Evolutionary conservation across 2,797 vertebrate species (phyloP), one percentile per base, ranked within the genome.

Genomic region (Fratercula arctica): DNA sequence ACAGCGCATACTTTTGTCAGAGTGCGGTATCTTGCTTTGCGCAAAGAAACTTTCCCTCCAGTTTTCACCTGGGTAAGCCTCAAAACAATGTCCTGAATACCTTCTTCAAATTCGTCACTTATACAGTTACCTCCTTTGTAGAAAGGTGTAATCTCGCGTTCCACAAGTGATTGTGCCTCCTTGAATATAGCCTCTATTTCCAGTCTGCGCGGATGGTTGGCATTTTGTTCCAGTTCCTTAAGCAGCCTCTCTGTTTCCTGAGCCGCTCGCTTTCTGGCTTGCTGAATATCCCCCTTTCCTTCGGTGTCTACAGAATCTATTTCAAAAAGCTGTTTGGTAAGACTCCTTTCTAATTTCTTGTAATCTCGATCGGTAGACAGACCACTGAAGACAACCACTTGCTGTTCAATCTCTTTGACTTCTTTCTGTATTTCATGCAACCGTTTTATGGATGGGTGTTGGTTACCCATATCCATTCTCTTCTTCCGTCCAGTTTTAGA

Each of bases 301-400:
- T 99, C 99, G 0, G 99, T 99, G 95, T 99, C 99, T 25, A 99
- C 99, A 90, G 99, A 98, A 97, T 99, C 99, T 67, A 99, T 99
- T 92, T 99, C 99, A 97, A 99, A 98, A 73, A 99, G 99, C 79
- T 99, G 98, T 41, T 98, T 98, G 0, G 98, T 99, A 56, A 99
- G 98, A 64, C 98, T 98, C 4, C 99, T 98, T 98, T 99, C 99
- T 96, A 99, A 92, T 8, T 98, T 98, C 97, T 98, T 99, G 97
- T 99, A 99, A 57, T 99, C 99, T 45, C 98, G 98, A 97, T 99
- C 99, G 35, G 97, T 98, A 41, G 99, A 98, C 85, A 99, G 97
- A n/a, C 99, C 99, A 9, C 99, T 99, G 98, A 99, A 99, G 95
- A 98, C 97, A 68, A 98, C 96, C 54, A 99, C 99, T 94, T 99